A percentile compares a stretch with the other conserved stretches of the same genome.
phyloP scores from a whole-genome alignment of 2,113 vertebrate species.

The Phocoena sinus region DNA sequence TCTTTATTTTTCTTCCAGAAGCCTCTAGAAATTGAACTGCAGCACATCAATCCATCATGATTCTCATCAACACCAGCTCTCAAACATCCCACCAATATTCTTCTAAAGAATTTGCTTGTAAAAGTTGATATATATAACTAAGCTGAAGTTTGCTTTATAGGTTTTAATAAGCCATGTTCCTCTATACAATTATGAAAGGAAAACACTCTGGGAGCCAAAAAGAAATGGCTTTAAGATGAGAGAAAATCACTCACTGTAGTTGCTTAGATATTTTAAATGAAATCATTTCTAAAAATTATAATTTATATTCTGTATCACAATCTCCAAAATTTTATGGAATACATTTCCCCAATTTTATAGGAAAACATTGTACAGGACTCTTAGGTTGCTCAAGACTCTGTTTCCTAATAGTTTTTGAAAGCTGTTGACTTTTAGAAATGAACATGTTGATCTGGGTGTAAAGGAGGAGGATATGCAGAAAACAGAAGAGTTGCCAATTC shows the following conservation, averaged over 20 bases:
- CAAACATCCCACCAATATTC: background rate
- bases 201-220: constrained; percentile 1
- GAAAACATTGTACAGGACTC: constrained; percentile 44
- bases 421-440: constrained; percentile 72
- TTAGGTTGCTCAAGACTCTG: constrained; percentile 52
- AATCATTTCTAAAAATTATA: constrained; percentile 3
- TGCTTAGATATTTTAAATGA: constrained; percentile 41
- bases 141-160: constrained; percentile 1
- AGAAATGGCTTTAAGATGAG: constrained; percentile 33
- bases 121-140: constrained; percentile 22
- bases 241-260: constrained; percentile 8
- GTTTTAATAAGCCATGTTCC: constrained; percentile 47
- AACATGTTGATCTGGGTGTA: constrained; percentile 70
- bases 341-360: constrained; percentile 30
- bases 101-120: constrained; percentile 42
- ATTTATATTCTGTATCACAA: background rate
- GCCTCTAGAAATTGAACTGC: background rate
- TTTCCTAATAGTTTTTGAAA: constrained; percentile 69
- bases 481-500: constrained; percentile 64
- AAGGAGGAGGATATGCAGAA: constrained; percentile 62
- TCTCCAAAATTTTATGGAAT: constrained; percentile 9
- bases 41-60: background rate
- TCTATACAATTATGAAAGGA: background rate
- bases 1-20: constrained; percentile 45
- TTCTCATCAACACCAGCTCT: background rate